Evolutionary conservation across 2,888 invertebrate genomes (phyloP), one percentile per base, ranked within the genome.

Genomic region (Anarsia innoxiella): DNA sequence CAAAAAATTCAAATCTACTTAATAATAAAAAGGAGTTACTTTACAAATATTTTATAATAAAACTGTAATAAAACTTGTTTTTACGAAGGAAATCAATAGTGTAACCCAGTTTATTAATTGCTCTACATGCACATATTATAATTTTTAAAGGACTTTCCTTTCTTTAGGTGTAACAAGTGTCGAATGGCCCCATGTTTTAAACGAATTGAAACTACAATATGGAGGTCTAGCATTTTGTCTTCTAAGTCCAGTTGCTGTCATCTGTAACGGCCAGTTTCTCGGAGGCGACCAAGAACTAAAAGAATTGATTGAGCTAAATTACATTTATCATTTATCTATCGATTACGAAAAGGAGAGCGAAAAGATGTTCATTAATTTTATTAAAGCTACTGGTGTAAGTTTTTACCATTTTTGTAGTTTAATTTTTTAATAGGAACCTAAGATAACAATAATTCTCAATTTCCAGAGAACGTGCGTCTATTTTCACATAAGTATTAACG

Each of bases 401-500:
- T 31, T 19, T 19, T 19, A 8, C 4, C 8, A 19, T 19, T 19
- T 19, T 19, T 19, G 3, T 19, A n/a, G n/a, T n/a, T n/a, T n/a
- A n/a, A 19, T 19, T 19, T 19, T 19, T 19, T 5, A 19, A 19
- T 19, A 19, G 19, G 8, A 19, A 19, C 3, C 3, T 5, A 19
- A 5, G 19, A n/a, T n/a, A n/a, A n/a, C n/a, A n/a, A n/a, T n/a
- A n/a, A n/a, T n/a, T n/a, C n/a, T n/a, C n/a, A n/a, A n/a, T 19
- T 19, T 19, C 23, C 70, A 89, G 89, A 80, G 88, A 52, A 80
- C 86, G 23, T 83, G 76, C 51, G 86, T 79, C 1, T 89, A 86
- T 50, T 69, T 89, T 51, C 86, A 86, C 30, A 72, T 89, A 45
- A 63, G 82, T 2, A 74, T 88, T 35, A 60, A 87, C 47, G 58